A percentile compares a stretch with the other conserved stretches of the same genome.
phyloP scores from a whole-genome alignment of 2,888 invertebrate genomes.

The Phymatocera aterrima region DNA sequence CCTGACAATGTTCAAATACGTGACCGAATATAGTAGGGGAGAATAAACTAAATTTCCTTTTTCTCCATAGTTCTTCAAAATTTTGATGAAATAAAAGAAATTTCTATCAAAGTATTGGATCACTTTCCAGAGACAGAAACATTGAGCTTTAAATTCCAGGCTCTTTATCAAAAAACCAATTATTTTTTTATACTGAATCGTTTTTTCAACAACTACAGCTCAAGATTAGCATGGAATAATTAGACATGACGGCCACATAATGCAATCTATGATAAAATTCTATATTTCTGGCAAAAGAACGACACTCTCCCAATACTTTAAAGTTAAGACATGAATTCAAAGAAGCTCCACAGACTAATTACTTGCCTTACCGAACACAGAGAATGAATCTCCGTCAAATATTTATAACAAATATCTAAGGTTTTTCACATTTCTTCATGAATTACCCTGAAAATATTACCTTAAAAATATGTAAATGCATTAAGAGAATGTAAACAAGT shows the following conservation, averaged over 20 bases:
- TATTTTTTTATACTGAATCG: too few relatives aligned
- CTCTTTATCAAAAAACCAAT: too few relatives aligned
- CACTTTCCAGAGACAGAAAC: too few relatives aligned
- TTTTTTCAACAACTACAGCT: background rate
- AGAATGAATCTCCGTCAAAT: slow-evolving; percentile 9
- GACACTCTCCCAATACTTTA: background rate
- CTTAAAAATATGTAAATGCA: background rate
- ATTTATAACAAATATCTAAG: background rate
- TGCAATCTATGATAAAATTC: background rate
- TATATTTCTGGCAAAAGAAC: background rate
- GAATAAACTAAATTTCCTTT: too few relatives aligned
- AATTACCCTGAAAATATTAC: slow-evolving; percentile 11
- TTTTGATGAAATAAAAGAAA: too few relatives aligned
- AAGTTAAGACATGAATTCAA: background rate
- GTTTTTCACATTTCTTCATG: background rate
- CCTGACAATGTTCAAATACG: too few relatives aligned
- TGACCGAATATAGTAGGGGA: too few relatives aligned
- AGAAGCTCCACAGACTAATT: background rate
- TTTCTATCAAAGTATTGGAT: too few relatives aligned
- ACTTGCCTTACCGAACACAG: background rate
- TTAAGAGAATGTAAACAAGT: background rate
- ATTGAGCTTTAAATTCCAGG: too few relatives aligned
- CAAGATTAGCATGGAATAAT: background rate
- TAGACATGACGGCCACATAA: background rate
- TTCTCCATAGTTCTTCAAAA: too few relatives aligned